Conservation (phyloP, 1,140 invertebrate species). For the Papilio machaon region DNA sequence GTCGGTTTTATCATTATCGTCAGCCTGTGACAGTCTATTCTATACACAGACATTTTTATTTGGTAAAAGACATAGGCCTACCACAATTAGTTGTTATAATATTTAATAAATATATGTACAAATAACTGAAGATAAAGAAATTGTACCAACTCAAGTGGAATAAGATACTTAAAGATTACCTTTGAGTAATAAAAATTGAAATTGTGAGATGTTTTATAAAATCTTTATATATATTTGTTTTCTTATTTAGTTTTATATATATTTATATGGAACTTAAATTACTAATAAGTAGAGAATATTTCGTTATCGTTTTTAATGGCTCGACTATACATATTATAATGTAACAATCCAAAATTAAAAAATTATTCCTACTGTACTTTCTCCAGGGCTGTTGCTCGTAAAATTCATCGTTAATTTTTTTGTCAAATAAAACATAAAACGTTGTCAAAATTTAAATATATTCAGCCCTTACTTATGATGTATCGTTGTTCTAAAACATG, state of each 20-base stretch:
- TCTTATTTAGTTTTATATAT: no score
- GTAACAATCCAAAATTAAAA: neutral
- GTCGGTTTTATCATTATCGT: no score
- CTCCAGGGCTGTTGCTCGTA: neutral
- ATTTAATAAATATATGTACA: neutral
- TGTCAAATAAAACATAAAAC: neutral
- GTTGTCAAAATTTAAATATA: neutral
- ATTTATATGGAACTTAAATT: no score
- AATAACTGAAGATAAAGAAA: neutral
- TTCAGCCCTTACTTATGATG: neutral
- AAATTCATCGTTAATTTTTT: neutral
- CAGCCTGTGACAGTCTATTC: no score
- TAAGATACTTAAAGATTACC: neutral
- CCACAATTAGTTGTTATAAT: neutral
- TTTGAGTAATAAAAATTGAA: neutral
- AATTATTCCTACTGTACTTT: neutral
- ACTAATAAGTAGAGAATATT: no score
- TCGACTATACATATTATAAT: no score
- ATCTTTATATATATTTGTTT: neutral
- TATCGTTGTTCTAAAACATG: neutral
- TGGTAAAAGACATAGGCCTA: no score
- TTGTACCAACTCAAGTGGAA: constrained; percentile 1
- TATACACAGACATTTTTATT: no score
- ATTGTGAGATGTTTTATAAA: neutral
- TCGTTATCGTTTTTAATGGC: no score